Evolutionary conservation across 2,113 vertebrate species (phyloP), one percentile per base, ranked within the genome.

Genomic region (Jaculus jaculus): DNA sequence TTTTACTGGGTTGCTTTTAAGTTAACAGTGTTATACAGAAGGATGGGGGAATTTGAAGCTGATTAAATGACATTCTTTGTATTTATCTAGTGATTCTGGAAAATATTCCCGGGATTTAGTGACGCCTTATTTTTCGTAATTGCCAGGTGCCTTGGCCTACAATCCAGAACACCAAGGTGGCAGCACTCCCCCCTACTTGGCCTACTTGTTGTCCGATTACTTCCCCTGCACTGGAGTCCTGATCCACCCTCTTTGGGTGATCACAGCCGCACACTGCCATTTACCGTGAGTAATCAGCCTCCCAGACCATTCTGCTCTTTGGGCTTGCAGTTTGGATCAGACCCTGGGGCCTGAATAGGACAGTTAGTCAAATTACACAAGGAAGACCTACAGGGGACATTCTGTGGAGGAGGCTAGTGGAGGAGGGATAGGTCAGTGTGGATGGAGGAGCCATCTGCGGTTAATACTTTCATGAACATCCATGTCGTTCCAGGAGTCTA

Each of bases 251-350:
- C 90, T 95, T 1, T 97, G 97, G 97, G 97, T 96, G 78, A 61
- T 97, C 54, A 97, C 97, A 65, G 65, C 96, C 61, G 96, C 97
- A 1, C 95, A 92, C 61, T 97, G 97, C 95, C 95, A 97, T 42
- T 51, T 97, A 65, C 96, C 69, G 95, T 97, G 87, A 97, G 97
- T 96, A 16, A 54, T 6, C 30, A 77, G 42, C 7, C 23, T 75
- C 58, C 60, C 7, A 4, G 3, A 10, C 3, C 17, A 60, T 15
- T 71, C 58, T 51, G 5, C 2, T 3, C n/a, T 84, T 39, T 34
- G 26, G 75, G 24, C 34, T 84, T 42, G 47, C 32, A 47, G 28
- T 2, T 69, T 71, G 75, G 34, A 24, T 18, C 12, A 86, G 78
- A 72, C 16, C 1, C 47, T 61, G 7, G 23, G 1, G 13, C 60